Conservation (phyloP, 2,888 invertebrate genomes). For the Panopea generosa region DNA sequence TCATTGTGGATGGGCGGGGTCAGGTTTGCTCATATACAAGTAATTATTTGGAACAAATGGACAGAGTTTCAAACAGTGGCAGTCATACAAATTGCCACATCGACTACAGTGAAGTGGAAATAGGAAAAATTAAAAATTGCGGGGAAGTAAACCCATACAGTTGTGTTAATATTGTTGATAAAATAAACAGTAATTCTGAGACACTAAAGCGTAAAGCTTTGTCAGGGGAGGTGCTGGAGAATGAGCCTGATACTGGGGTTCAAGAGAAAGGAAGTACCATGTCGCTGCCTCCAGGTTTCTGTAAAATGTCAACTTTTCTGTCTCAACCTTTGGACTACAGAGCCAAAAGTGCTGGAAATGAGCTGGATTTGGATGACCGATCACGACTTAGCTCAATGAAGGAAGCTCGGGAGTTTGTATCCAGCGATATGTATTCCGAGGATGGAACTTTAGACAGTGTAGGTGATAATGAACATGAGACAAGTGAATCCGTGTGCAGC, state of each 20-base stretch:
- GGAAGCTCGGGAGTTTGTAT: slow-evolving; percentile 44
- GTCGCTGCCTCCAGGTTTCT: slow-evolving; percentile 41
- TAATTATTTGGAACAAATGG: slow-evolving; percentile 16
- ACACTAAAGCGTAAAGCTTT: slow-evolving; percentile 31
- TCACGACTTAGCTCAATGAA: slow-evolving; percentile 42
- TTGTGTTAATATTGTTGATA: slow-evolving; percentile 65
- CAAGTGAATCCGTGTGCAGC: slow-evolving; percentile 5
- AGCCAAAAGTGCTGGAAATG: slow-evolving; percentile 51
- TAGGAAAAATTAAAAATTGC: background rate
- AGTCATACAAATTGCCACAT: background rate
- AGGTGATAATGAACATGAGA: slow-evolving; percentile 22
- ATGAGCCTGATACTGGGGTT: background rate
- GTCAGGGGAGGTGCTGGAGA: background rate
- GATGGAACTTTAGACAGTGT: slow-evolving; percentile 46
- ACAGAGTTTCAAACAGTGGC: background rate
- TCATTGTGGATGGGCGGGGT: slow-evolving; percentile 51
- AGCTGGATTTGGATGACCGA: slow-evolving; percentile 42
- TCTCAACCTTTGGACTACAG: slow-evolving; percentile 35
- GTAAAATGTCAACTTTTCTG: slow-evolving; percentile 23
- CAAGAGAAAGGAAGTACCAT: slow-evolving; percentile 51
- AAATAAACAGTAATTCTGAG: slow-evolving; percentile 45
- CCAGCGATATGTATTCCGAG: slow-evolving; percentile 48
- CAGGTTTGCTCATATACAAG: slow-evolving; percentile 37
- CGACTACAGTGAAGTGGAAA: slow-evolving; percentile 1
- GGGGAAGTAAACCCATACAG: slow-evolving; percentile 61